A percentile compares a stretch with the other conserved stretches of the same genome.
Conservation (phyloP, 2,888 invertebrate species). For the Drosophila helvetica region DNA sequence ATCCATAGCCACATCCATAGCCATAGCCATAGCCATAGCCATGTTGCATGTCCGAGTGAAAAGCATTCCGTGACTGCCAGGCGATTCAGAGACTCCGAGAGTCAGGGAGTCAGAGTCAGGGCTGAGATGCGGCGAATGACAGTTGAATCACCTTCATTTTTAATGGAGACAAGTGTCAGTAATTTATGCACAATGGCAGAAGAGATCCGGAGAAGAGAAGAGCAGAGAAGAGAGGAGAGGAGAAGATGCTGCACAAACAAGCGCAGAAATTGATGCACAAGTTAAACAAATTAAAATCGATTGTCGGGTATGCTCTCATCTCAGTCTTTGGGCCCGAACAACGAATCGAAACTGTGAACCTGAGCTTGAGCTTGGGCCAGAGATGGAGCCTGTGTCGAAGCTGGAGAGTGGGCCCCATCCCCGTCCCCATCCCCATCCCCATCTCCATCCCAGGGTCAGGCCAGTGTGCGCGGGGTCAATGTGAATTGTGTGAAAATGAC, state of each 20-base stretch:
- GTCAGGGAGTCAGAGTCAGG: slow-evolving; percentile 50
- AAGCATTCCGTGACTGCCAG: slow-evolving; percentile 70
- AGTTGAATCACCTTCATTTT: slow-evolving; percentile 79
- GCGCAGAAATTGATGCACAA: slow-evolving; percentile 75
- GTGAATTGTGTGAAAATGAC: slow-evolving; percentile 77
- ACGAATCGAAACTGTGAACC: slow-evolving; percentile 31
- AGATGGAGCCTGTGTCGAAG: slow-evolving; percentile 17
- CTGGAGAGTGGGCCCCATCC: slow-evolving; percentile 22
- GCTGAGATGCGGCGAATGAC: slow-evolving; percentile 46
- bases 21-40: slow-evolving; percentile 31
- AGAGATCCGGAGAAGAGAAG: neutral
- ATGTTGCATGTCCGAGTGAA: slow-evolving; percentile 58
- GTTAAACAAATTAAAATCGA: slow-evolving; percentile 80
- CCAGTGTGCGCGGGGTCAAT: slow-evolving; percentile 70
- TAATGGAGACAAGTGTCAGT: slow-evolving; percentile 81
- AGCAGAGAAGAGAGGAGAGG: neutral
- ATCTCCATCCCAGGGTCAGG: slow-evolving; percentile 65
- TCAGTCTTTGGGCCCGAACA: slow-evolving; percentile 8
- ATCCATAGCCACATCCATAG: slow-evolving; percentile 29
- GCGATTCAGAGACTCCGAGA: neutral
- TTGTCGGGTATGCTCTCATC: slow-evolving; percentile 49
- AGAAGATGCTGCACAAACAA: slow-evolving; percentile 56
- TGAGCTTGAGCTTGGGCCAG: slow-evolving; percentile 20
- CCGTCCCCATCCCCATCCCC: neutral
- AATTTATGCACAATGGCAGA: slow-evolving; percentile 73